Conservation (phyloP, 2,113 vertebrate genomes). For the Menidia beryllina region DNA sequence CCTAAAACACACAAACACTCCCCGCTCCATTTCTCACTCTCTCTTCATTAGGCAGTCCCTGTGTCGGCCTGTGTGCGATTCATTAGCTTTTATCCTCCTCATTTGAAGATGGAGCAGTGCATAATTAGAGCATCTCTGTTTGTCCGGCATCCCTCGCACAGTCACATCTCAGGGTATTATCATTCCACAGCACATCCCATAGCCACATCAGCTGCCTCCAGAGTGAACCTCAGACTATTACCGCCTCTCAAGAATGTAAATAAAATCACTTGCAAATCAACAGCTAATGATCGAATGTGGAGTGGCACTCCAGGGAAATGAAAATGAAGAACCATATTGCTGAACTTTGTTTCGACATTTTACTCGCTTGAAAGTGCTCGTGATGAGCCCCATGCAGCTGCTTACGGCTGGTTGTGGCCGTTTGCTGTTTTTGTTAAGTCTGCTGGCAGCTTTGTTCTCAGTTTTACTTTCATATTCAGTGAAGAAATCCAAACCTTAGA, state of each 20-base stretch:
- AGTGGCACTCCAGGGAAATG: constrained; percentile 67
- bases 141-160: constrained; percentile 78
- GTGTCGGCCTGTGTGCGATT: constrained; percentile 74
- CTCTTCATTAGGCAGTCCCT: constrained; percentile 81
- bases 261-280: constrained; percentile 79
- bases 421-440: constrained; percentile 13
- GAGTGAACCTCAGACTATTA: constrained; percentile 72
- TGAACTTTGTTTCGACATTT: constrained; percentile 29
- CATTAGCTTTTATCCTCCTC: constrained; percentile 85
- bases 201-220: constrained; percentile 57
- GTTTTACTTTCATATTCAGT: background rate
- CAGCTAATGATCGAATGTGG: constrained; percentile 75
- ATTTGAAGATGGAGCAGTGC: constrained; percentile 76
- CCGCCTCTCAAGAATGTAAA: constrained; percentile 80
- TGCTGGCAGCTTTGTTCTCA: background rate
- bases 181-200: constrained; percentile 69
- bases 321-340: constrained; percentile 41
- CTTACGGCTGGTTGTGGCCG: constrained; percentile 8
- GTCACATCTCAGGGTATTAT: constrained; percentile 81
- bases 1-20: constrained; percentile 51
- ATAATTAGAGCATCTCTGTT: constrained; percentile 84
- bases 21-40: constrained; percentile 56
- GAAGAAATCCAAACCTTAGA: background rate
- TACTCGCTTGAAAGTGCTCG: constrained; percentile 28
- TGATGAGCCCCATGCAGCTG: constrained; percentile 16